Conservation (phyloP, 2,113 vertebrate genomes). For the Bambusicola thoracicus region DNA sequence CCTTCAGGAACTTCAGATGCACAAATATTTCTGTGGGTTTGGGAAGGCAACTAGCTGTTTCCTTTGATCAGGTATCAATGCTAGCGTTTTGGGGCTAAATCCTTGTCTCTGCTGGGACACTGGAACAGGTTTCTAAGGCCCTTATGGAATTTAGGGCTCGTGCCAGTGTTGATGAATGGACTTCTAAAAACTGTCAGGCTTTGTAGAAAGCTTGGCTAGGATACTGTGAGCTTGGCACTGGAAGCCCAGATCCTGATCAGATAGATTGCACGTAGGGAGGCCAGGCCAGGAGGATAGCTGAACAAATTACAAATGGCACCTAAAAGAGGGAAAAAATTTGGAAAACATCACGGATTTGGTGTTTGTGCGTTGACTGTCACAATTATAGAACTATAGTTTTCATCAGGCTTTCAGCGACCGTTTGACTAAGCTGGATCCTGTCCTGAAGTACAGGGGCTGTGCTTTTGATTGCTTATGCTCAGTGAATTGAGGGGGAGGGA, state of each 20-base stretch:
- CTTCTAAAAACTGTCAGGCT: conserved; percentile 72
- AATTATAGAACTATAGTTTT: conserved; percentile 17
- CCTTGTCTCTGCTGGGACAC: conserved; percentile 45
- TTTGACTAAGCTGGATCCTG: neutral
- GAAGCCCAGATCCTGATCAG: conserved; percentile 60
- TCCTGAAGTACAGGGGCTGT: neutral
- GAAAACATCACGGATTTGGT: neutral
- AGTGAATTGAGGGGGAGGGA: neutral
- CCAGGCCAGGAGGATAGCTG: conserved; percentile 61
- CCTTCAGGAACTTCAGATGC: conserved; percentile 17
- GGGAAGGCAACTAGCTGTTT: conserved; percentile 40
- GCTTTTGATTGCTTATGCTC: neutral
- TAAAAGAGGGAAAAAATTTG: conserved; percentile 42
- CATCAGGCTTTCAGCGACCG: neutral
- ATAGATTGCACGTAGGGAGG: conserved; percentile 26
- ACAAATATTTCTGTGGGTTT: conserved; percentile 63
- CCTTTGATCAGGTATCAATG: conserved; percentile 20
- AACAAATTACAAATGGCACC: conserved; percentile 76
- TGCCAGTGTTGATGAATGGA: conserved; percentile 71
- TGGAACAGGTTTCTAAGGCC: conserved; percentile 45
- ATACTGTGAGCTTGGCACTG: conserved; percentile 65
- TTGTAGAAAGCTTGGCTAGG: conserved; percentile 62
- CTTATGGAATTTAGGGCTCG: conserved; percentile 63
- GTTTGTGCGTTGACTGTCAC: neutral
- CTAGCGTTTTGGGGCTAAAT: conserved; percentile 27